Conservation (phyloP, 2,888 invertebrate species). For the Nephrocerus scutellatus region DNA sequence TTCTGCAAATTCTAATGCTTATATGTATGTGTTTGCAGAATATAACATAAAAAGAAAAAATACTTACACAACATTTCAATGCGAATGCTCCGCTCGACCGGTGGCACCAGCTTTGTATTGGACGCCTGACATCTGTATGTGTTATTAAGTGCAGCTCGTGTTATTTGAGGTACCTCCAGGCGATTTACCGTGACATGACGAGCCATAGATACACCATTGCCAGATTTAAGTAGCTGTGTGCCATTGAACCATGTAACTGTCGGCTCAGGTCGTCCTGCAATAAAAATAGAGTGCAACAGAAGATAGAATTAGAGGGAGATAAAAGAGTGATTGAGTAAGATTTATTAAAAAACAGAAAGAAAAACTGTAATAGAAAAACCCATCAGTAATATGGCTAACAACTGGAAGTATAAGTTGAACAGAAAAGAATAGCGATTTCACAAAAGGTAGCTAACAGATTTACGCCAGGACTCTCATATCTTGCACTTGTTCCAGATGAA, state of each 20-base stretch:
- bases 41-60: too few relatives aligned
- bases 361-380: too few relatives aligned
- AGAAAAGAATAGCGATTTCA: too few relatives aligned
- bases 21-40: too few relatives aligned
- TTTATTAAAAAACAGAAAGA: neutral
- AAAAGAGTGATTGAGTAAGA: neutral
- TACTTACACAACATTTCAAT: conserved; percentile 78
- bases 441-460: too few relatives aligned
- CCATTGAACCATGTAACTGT: conserved; percentile 81
- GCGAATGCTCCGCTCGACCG: conserved; percentile 73
- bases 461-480: too few relatives aligned
- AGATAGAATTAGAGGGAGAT: conserved; percentile 1
- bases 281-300: conserved; percentile 4
- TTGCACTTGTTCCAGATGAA: too few relatives aligned
- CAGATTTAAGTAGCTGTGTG: conserved; percentile 63
- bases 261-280: conserved; percentile 71
- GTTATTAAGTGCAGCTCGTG: conserved; percentile 71
- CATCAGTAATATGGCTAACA: too few relatives aligned
- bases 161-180: conserved; percentile 65
- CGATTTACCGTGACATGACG: conserved; percentile 73
- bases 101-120: conserved; percentile 78
- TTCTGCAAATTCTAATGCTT: too few relatives aligned
- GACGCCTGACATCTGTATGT: conserved; percentile 82
- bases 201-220: conserved; percentile 61
- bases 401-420: too few relatives aligned